Evolutionary conservation across 2,113 vertebrate species (phyloP).

Genomic region (Neogale vison): DNA sequence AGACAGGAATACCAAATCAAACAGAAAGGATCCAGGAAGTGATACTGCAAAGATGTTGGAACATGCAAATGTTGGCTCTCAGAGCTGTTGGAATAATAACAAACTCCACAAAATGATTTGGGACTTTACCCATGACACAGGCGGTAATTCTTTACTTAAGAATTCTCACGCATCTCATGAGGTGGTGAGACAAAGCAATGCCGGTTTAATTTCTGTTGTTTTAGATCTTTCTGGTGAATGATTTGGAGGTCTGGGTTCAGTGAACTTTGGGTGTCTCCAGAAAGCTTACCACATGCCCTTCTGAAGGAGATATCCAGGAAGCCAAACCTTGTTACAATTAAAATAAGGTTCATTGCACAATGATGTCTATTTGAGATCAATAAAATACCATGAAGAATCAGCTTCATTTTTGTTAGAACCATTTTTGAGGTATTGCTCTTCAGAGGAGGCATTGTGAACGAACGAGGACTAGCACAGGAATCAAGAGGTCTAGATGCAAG

Average conservation of each 20-base stretch:
- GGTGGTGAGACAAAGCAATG: not conserved
- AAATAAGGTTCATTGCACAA: not conserved
- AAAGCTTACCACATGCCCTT: not conserved
- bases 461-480: not conserved
- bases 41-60: constrained; percentile 59
- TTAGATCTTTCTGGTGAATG: constrained; percentile 60
- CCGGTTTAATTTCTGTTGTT: constrained; percentile 54
- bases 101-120: constrained; percentile 46
- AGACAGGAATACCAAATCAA: constrained; percentile 14
- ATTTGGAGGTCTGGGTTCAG: constrained; percentile 57
- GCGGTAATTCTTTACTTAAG: constrained; percentile 1
- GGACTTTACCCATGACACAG: constrained; percentile 66
- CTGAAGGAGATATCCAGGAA: constrained; percentile 55
- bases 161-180: constrained; percentile 34
- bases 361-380: not conserved
- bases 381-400: not conserved
- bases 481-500: not conserved
- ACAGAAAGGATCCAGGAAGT: constrained; percentile 56
- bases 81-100: constrained; percentile 39
- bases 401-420: constrained; percentile 2
- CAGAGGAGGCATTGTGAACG: not conserved
- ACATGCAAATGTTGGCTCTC: constrained; percentile 53
- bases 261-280: constrained; percentile 27
- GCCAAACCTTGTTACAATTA: constrained; percentile 13
- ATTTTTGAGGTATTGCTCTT: not conserved